Percentiles rank a stretch among this genome's conserved stretches.
Conservation (phyloP, 2,888 invertebrate species). For the Colostygia pectinataria region DNA sequence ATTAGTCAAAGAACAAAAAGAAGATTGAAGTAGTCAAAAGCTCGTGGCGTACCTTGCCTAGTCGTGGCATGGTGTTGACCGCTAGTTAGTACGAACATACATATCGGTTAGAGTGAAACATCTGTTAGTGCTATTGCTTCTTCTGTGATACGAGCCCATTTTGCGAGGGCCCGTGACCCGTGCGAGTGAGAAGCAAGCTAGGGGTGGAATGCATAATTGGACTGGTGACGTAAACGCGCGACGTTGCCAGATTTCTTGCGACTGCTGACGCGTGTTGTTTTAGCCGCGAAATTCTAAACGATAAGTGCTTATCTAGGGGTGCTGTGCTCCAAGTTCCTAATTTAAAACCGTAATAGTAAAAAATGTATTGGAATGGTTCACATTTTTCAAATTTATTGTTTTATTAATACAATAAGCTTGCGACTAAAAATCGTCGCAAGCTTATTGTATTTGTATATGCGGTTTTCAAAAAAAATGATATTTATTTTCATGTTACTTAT, state of each 20-base stretch:
- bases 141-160: conserved; percentile 8
- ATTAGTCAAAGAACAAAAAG: too few relatives aligned
- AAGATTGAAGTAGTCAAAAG: too few relatives aligned
- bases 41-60: too few relatives aligned
- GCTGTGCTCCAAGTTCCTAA: neutral
- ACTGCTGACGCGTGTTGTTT: conserved; percentile 18
- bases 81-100: too few relatives aligned
- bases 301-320: conserved; percentile 20
- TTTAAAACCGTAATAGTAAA: too few relatives aligned
- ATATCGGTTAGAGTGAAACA: neutral
- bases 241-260: conserved; percentile 29
- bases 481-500: too few relatives aligned
- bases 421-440: too few relatives aligned
- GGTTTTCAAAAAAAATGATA: too few relatives aligned
- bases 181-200: conserved; percentile 16
- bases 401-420: too few relatives aligned
- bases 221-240: conserved; percentile 24
- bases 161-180: conserved; percentile 16
- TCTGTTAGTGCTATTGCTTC: neutral
- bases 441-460: too few relatives aligned
- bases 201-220: conserved; percentile 35
- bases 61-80: neutral
- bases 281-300: conserved; percentile 14
- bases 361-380: too few relatives aligned
- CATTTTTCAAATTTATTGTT: too few relatives aligned